Evolutionary conservation across 2,797 vertebrate species (phyloP).

Genomic region (Hemitrygon akajei): DNA sequence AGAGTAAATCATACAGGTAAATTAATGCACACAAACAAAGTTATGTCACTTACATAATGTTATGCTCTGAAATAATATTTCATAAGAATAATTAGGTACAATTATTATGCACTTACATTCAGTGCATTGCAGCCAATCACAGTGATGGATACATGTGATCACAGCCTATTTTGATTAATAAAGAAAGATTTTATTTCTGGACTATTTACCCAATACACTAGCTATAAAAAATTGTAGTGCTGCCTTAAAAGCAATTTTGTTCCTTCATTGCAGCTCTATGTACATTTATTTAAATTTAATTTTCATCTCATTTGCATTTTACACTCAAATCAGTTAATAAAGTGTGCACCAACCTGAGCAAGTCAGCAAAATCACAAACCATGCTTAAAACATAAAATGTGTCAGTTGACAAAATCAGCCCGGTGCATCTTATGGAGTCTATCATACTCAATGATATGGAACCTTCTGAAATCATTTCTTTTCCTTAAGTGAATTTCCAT

Average conservation of each 20-base stretch:
- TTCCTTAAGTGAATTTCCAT: not conserved
- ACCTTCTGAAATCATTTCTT: not conserved
- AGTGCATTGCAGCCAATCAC: constrained; percentile 9
- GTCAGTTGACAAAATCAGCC: not conserved
- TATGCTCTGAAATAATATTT: constrained; percentile 4
- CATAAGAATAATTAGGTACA: constrained; percentile 24
- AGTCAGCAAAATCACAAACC: constrained; percentile 23
- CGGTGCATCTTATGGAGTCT: not conserved
- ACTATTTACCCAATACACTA: not conserved
- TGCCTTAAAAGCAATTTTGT: not conserved
- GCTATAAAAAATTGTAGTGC: not conserved
- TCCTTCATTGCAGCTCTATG: constrained; percentile 8
- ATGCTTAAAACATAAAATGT: not conserved
- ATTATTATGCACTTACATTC: constrained; percentile 9
- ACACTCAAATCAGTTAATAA: not conserved
- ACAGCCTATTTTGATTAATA: not conserved
- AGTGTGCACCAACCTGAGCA: not conserved
- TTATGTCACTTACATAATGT: not conserved
- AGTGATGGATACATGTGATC: not conserved
- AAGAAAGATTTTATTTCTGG: not conserved
- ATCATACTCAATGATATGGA: not conserved
- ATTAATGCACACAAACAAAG: not conserved
- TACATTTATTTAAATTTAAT: not conserved
- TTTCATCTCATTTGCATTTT: constrained; percentile 19
- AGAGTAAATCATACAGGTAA: not conserved